A percentile compares a stretch with the other conserved stretches of the same genome.
phyloP scores from a whole-genome alignment of 2,113 vertebrate species.

The Leucopsar rothschildi region DNA sequence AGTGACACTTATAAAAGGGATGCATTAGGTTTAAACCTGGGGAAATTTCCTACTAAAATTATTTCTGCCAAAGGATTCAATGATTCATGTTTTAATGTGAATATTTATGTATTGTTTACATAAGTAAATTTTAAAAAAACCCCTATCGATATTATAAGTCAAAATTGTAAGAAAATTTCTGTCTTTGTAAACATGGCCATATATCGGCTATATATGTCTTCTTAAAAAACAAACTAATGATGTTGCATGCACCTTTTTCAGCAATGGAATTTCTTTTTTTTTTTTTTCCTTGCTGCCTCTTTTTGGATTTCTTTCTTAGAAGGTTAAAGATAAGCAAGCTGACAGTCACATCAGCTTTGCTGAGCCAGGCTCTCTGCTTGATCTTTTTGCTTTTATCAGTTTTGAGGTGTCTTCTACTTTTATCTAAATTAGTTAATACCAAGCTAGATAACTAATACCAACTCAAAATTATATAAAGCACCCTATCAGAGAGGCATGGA shows the following conservation, averaged over 20 bases:
- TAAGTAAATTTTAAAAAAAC: not conserved
- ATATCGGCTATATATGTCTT: not conserved
- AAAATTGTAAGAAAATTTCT: not conserved
- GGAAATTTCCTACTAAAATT: not conserved
- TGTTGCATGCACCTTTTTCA: not conserved
- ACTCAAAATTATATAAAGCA: not conserved
- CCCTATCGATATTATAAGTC: accelerated
- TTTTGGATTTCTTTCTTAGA: not conserved
- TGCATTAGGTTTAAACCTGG: not conserved
- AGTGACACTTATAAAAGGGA: not conserved
- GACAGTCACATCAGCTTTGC: not conserved
- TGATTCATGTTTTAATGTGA: not conserved
- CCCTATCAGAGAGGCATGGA: not conserved
- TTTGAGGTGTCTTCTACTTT: not conserved
- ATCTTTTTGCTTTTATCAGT: not conserved
- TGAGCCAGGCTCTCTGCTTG: not conserved
- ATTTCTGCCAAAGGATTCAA: not conserved
- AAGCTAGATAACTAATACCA: not conserved
- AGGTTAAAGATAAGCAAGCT: not conserved
- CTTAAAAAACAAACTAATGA: not conserved
- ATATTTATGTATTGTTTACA: not conserved
- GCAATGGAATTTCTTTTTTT: not conserved
- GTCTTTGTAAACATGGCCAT: not conserved
- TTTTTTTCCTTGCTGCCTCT: not conserved
- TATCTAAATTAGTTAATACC: not conserved